Base-by-base conservation (phyloP, 2,888 invertebrate genomes). In the Hydraecia micacea region DNA sequence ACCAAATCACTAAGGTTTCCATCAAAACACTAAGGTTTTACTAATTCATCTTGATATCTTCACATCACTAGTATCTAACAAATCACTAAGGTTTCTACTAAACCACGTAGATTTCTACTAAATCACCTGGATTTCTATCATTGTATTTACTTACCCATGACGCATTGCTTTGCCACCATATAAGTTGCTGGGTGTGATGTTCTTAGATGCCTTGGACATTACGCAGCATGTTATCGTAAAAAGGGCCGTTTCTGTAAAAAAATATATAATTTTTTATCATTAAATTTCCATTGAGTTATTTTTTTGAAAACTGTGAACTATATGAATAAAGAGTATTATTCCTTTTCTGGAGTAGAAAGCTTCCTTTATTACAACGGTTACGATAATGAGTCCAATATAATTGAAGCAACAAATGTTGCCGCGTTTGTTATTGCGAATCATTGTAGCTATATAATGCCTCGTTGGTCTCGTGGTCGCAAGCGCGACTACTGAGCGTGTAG, bases 111-210 rank as follows among this genome's bases (percentile, higher is more conserved):
- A 62, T 32, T 62, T 15, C 28, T 62, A 32, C 18, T 5, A n/a
- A 18, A 63, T 63, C 7, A 62, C 8, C 21, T 67, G 28, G 15
- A 18, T 73, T 73, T 55, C 9, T 65, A 11, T 11, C 32, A 11
- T 13, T 4, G 9, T 15, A 0, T 42, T 18, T 5, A 67, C 83
- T 79, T 66, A 83, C 83, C 69, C 66, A 0, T 58, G 18, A 15
- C 79, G 74, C 0, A 75, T 0, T n/a, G 8, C 2, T 75, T 66
- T 69, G 0, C 32, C 18, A 63, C 32, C 15, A 63, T 25, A 18
- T 4, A 18, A 1, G 15, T 15, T 0, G 7, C 7, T n/a, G 1
- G n/a, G 5, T 3, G 13, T 28, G 1, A 6, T 4, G 25, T 62
- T 67, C 6, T 25, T 28, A 15, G 36, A 21, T 15, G 0, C 7